Base-by-base conservation (phyloP, 2,113 vertebrate species). In the Xiphorhynchus elegans region DNA sequence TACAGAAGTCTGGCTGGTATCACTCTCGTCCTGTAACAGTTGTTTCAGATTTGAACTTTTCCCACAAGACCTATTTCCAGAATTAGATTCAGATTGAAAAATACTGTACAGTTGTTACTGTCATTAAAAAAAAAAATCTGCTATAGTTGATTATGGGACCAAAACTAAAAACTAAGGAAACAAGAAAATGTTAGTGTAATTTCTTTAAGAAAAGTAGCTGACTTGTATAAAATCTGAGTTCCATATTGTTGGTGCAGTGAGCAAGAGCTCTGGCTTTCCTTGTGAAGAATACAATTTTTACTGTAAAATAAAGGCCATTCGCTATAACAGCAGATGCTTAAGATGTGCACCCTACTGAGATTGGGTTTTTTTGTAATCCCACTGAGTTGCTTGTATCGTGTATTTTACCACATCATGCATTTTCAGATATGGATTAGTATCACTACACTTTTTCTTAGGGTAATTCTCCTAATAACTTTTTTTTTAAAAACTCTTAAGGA, bases 11-110 rank as follows among this genome's bases (percentile, higher is more conserved):
- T 92, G 90, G 35, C 79, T 95, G 68, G 19, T 78, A 72, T 72
- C 7, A 0, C 49, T 86, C 24, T 95, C 68, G 91, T 86, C 35
- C 46, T 93, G 33, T 89, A 89, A 83, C 95, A 96, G 87, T 92
- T 92, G 59, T 90, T 96, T 94, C 83, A 81, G 62, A 42, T 84
- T 87, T 90, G 42, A 89, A 72, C 60, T 96, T 95, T 73, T 88
- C 94, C 85, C 92, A 76, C n/a, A 68, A 93, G 89, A 90, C 68
- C 72, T 87, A 66, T 90, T 94, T 95, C 90, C 70, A 90, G 53
- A 87, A 92, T 93, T 93, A 96, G 62, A 78, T 84, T 96, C 91
- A 88, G 60, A 72, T 64, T 97, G 50, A 84, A 63, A 90, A 90
- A 35, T 53, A 50, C 50, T 80, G 59, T 96, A 68, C 50, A 68